Percentiles rank a stretch among this genome's conserved stretches.
These are phyloP conservation scores for Megalonaias nervosa DNA, from an alignment of 1,140 invertebrate genomes.

Conservation along the genomic window DNA sequence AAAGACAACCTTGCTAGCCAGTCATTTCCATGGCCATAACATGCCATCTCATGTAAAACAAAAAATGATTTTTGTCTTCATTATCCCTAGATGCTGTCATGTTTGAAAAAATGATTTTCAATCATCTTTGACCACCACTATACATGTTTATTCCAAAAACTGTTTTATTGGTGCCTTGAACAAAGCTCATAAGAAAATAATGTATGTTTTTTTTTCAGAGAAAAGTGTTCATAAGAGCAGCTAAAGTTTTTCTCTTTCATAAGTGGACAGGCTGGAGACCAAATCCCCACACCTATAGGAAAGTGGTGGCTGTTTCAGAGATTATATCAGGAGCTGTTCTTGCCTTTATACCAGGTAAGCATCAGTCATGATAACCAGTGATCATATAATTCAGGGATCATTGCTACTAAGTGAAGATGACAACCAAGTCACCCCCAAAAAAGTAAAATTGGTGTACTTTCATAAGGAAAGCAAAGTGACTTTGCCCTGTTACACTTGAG, in stretches of 20 bases:
- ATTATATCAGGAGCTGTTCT: conserved; percentile 91
- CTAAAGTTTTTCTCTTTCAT: conserved; percentile 95
- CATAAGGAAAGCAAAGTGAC: too few relatives aligned
- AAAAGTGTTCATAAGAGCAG: conserved; percentile 96
- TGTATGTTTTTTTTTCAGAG: conserved; percentile 79
- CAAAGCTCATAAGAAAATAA: too few relatives aligned
- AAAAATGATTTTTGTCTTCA: too few relatives aligned
- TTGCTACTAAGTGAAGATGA: too few relatives aligned
- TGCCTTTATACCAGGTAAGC: conserved; percentile 85
- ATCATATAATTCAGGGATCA: neutral
- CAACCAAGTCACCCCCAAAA: neutral
- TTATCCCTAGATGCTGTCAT: too few relatives aligned
- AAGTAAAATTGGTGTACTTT: neutral
- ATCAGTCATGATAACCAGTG: neutral
- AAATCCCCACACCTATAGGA: conserved; percentile 87
- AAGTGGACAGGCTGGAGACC: conserved; percentile 74
- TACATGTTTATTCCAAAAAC: too few relatives aligned
- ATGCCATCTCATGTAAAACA: too few relatives aligned
- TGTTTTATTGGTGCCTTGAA: too few relatives aligned
- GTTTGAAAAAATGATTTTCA: too few relatives aligned
- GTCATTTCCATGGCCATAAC: too few relatives aligned
- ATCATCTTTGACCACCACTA: too few relatives aligned
- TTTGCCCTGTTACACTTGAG: neutral
- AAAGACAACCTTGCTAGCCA: too few relatives aligned
- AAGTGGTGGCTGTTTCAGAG: conserved; percentile 89